Evolutionary conservation across 2,888 invertebrate species (phyloP), one percentile per base, ranked within the genome.

Genomic region (Clistopyga incitator): DNA sequence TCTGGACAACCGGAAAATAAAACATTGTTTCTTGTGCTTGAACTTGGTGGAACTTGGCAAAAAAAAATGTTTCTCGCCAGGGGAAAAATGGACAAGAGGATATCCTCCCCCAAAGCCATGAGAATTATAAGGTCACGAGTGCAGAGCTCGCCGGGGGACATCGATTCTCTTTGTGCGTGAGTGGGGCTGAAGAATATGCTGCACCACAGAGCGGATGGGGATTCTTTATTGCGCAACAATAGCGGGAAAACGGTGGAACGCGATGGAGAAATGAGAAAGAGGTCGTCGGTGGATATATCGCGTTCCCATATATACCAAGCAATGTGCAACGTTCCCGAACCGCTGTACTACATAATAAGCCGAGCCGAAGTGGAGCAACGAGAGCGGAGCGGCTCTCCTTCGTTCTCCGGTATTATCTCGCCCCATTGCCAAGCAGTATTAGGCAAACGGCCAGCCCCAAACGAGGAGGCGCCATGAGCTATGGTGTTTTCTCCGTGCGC

Each of bases 271-370:
- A 72, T 25, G 71, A 29, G 59, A 81, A 68, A 72, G 88, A 88
- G 72, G 64, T 20, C 38, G 72, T 59, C 72, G 72, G 87, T 88
- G 86, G 87, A 87, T 89, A 87, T 89, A 90, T 89, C 88, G 86
- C 87, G 88, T 91, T 91, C 91, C 90, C 90, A 90, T 91, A 85
- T 86, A n/a, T n/a, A n/a, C n/a, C n/a, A n/a, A n/a, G n/a, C n/a
- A n/a, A n/a, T 84, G 82, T 85, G 78, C 85, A 81, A 78, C 85
- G 81, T 86, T n/a, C n/a, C 82, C 86, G 84, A 84, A 82, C 83
- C 80, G 70, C 34, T 84, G 70, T 52, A 80, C 72, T 25, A 64
- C 38, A 45, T 72, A 72, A 72, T 45, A 45, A 85, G 87, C 85
- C 38, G 84, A 86, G 78, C 84, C 81, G 82, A 61, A 82, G 59